Base-by-base conservation (phyloP, 2,888 invertebrate genomes). In the Limnephilus lunatus region DNA sequence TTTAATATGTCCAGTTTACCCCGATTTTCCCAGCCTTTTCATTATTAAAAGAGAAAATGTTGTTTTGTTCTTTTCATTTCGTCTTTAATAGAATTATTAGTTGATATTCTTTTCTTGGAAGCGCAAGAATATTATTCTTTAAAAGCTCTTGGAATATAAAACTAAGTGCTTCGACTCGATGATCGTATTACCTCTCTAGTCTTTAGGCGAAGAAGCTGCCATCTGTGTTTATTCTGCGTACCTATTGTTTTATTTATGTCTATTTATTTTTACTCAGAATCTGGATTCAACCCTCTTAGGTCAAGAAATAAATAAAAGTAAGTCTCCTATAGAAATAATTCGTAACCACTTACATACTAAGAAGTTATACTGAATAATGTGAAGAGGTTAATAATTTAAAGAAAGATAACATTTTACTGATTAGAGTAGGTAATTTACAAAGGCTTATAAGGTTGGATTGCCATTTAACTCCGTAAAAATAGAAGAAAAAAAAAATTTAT, bases 151-250 rank as follows among this genome's bases (percentile, higher is more conserved):
- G 32, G 15, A 68, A 68, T 68, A 85, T 32, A 39, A 85, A 85
- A 85, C 32, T 85, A 85, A 85, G 85, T 85, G 85, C 85, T 85
- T 85, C 39, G 39, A 11, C 31, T 32, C 32, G 85, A 39, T 85
- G 85, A 85, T 85, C 85, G 85, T 85, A 85, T 85, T 85, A 85
- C 85, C 25, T 68, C 68, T 68, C 53, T 4, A 25, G 25, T 68
- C 68, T 68, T 68, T 25, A 68, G 68, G 25, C 68, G 68, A 68
- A 68, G 19, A 68, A 68, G n/a, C 68, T 25, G 68, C n/a, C 7
- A n/a, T 25, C 68, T 68, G 68, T 9, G 68, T 68, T 68, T n/a
- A 68, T 68, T 68, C 25, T 68, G 7, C 68, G 25, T 25, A n/a
- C n/a, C n/a, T n/a, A 68, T 68, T 68, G 68, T 68, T 68, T 25